Conservation (phyloP, 2,797 vertebrate species). For the Argentina silus region DNA sequence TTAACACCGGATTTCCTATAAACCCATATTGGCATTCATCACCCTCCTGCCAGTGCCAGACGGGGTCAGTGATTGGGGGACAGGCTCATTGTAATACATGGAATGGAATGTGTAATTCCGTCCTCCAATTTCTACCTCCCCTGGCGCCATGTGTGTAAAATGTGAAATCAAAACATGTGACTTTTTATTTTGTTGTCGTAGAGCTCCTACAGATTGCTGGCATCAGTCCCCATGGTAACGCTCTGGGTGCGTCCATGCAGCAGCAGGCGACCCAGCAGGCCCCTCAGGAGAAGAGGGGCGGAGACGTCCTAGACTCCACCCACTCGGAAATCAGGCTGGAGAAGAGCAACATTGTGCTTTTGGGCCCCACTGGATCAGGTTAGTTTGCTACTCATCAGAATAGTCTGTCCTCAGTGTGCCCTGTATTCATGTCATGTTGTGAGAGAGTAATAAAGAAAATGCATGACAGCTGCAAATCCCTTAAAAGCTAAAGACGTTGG, state of each 20-base stretch:
- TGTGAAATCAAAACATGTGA: background rate
- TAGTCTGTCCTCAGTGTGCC: background rate
- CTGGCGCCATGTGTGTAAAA: background rate
- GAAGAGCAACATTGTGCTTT: constrained; percentile 98
- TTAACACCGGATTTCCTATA: too few species aligned
- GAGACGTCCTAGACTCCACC: constrained; percentile 91
- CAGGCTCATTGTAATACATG: too few species aligned
- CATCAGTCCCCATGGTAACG: constrained; percentile 94
- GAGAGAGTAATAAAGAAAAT: too few species aligned
- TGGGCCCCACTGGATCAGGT: constrained; percentile 98
- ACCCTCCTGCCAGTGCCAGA: too few species aligned
- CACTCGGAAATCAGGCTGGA: constrained; percentile 94
- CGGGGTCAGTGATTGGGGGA: too few species aligned
- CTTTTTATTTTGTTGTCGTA: constrained; percentile 58
- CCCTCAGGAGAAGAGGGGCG: constrained; percentile 91
- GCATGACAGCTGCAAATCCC: too few species aligned
- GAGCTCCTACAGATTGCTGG: constrained; percentile 96
- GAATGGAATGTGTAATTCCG: too few species aligned
- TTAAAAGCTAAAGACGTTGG: too few species aligned
- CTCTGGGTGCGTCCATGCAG: constrained; percentile 94
- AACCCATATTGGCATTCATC: too few species aligned
- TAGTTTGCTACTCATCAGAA: constrained; percentile 16
- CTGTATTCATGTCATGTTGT: background rate
- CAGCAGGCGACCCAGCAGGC: constrained; percentile 92
- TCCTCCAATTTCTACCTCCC: background rate